Base-by-base conservation (phyloP, 2,113 vertebrate species). In the Grammomys dolichurus region DNA sequence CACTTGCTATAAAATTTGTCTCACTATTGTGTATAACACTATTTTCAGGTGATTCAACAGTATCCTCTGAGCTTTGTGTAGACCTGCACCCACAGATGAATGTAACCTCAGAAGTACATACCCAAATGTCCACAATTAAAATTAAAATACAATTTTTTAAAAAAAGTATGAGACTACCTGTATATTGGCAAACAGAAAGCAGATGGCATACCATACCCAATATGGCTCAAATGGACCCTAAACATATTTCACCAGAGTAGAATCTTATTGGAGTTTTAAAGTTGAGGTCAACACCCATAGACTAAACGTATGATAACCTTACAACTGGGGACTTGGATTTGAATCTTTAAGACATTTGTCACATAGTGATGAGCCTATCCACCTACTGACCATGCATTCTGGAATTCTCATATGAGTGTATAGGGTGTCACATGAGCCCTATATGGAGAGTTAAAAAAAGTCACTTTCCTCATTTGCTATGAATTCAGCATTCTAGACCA, bases 371-470 rank as follows among this genome's bases (percentile, higher is more conserved):
- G 63, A 70, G 31, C 28, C 7, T 46, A 16, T 0, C 51, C 12
- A 60, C 11, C 22, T 13, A 3, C 33, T 58, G 19, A 56, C 19
- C 33, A 7, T 7, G 51, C 4, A 2, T 7, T 63, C 11, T 63
- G 11, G 17, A 67, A 33, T 67, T 86, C 16, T 65, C n/a, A 19
- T 7, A 12, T 65, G 28, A 33, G 26, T 86, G 13, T 13, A 46
- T 3, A 36, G 84, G 31, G 28, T 6, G 10, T 3, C 43, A 46
- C 10, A 12, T 31, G 16, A 31, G 14, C 11, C 26, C 13, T 26
- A 43, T 2, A 28, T 4, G 12, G n/a, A 43, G 56, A 17, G 11
- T 5, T 4, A 17, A 46, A 8, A 0, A 22, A 36, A 36, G 26
- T 46, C 10, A 63, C 10, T 13, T 86, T 24, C 26, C 40, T 28